Conservation (phyloP, 2,797 vertebrate species). For the Xiphorhynchus erythropygius region DNA sequence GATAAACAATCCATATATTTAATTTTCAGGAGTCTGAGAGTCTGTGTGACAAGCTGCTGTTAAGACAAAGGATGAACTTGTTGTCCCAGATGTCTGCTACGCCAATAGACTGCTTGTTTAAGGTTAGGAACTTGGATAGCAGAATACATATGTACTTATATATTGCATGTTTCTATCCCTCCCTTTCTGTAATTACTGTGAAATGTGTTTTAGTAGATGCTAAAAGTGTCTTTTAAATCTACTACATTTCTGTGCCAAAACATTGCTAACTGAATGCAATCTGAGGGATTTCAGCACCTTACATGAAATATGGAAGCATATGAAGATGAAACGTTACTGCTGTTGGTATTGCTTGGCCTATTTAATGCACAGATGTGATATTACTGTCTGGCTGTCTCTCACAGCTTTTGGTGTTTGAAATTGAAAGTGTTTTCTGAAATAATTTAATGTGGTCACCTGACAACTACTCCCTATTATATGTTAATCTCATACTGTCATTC, state of each 20-base stretch:
- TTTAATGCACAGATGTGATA: background rate
- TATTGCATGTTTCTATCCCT: background rate
- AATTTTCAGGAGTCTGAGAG: conserved; percentile 81
- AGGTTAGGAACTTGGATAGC: conserved; percentile 78
- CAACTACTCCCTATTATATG: background rate
- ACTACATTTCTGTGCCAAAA: background rate
- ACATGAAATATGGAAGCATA: background rate
- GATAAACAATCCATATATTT: background rate
- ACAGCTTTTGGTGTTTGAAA: background rate
- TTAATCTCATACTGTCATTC: conserved; percentile 1
- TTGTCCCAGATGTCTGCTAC: conserved; percentile 85
- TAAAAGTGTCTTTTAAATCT: background rate
- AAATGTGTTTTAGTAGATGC: background rate
- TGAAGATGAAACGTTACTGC: background rate
- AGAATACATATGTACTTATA: background rate
- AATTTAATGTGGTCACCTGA: conserved; percentile 6
- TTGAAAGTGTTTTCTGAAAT: background rate
- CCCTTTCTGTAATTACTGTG: background rate
- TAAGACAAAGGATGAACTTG: conserved; percentile 89
- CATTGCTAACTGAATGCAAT: background rate
- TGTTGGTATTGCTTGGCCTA: background rate
- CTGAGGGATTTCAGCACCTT: accelerated
- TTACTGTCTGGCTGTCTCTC: background rate
- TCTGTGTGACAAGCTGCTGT: conserved; percentile 81
- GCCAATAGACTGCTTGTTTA: conserved; percentile 89